A percentile compares a stretch with the other conserved stretches of the same genome.
These are phyloP conservation scores for Ianthella basta DNA, from an alignment of 37 sponge, comb jelly and placozoan species.

Conservation along the genomic window DNA sequence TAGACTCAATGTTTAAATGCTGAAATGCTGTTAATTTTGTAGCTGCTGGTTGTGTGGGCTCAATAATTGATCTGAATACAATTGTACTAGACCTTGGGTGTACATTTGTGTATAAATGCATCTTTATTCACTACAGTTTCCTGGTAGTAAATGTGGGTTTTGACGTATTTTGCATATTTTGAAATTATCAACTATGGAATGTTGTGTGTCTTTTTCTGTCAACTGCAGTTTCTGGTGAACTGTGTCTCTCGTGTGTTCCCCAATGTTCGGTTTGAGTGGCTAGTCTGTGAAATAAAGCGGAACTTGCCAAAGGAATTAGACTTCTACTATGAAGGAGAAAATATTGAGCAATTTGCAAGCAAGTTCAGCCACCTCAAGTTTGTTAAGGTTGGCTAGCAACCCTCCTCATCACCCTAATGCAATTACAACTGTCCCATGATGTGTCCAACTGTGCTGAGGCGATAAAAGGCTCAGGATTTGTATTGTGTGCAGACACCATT, in stretches of 20 bases:
- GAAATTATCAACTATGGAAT: too few relatives aligned
- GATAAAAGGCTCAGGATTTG: too few relatives aligned
- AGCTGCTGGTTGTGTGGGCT: too few relatives aligned
- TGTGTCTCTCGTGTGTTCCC: conserved; percentile 81
- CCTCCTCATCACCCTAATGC: too few relatives aligned
- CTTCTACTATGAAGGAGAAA: conserved; percentile 83
- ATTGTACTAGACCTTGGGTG: not conserved
- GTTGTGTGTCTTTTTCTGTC: not conserved
- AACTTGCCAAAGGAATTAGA: conserved; percentile 91
- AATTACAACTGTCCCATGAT: too few relatives aligned
- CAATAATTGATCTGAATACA: too few relatives aligned
- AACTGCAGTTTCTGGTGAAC: conserved; percentile 74
- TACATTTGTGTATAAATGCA: not conserved
- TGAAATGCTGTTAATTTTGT: too few relatives aligned
- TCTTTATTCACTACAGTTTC: not conserved
- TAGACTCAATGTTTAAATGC: too few relatives aligned
- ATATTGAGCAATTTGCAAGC: conserved; percentile 76
- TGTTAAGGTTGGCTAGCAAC: conserved; percentile 50
- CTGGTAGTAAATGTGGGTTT: not conserved
- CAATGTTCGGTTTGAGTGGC: conserved; percentile 86
- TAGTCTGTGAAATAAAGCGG: conserved; percentile 68
- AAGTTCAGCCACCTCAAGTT: conserved; percentile 76
- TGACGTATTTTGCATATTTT: not conserved
- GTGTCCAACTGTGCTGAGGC: too few relatives aligned
- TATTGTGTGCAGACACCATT: too few relatives aligned